These are phyloP conservation scores for Trachymyrmex septentrionalis DNA, from an alignment of 1,140 invertebrate species.

Conservation along the genomic window DNA sequence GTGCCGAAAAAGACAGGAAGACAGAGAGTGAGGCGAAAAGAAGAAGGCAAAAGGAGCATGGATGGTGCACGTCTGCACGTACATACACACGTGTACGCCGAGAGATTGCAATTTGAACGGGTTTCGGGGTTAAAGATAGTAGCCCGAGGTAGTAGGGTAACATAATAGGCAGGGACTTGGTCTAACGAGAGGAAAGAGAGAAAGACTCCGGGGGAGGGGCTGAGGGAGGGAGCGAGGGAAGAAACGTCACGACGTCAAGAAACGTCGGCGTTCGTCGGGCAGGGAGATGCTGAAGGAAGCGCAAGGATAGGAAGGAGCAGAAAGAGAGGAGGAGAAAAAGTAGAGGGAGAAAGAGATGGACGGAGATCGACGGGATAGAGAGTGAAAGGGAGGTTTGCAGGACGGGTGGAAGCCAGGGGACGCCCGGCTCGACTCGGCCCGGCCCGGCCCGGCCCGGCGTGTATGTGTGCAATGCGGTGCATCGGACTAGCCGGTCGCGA, in stretches of 20 bases:
- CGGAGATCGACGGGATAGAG: conserved; percentile 44
- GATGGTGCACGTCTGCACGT: conserved; percentile 17
- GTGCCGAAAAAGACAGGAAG: conserved; percentile 20
- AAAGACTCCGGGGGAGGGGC: conserved; percentile 22
- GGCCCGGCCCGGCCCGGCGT: conserved; percentile 5
- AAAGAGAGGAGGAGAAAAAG: conserved; percentile 28
- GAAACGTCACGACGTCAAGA: conserved; percentile 63
- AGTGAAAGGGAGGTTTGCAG: conserved; percentile 32
- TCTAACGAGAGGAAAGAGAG: conserved; percentile 76
- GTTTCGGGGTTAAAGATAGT: conserved; percentile 82
- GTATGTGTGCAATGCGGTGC: conserved; percentile 76
- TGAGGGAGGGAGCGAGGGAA: not conserved
- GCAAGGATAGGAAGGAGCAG: conserved; percentile 38
- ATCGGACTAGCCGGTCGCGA: conserved; percentile 83
- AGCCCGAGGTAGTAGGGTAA: conserved; percentile 79
- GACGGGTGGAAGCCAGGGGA: conserved; percentile 28
- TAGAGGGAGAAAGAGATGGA: conserved; percentile 23
- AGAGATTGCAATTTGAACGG: conserved; percentile 74
- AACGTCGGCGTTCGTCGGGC: conserved; percentile 9
- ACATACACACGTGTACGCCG: conserved; percentile 61
- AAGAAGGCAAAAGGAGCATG: conserved; percentile 16
- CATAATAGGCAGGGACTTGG: conserved; percentile 77
- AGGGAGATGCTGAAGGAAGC: conserved; percentile 68
- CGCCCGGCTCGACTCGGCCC: not conserved
- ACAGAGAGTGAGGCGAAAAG: not conserved